Evolutionary conservation across 2,888 invertebrate species (phyloP), one percentile per base, ranked within the genome.

Genomic region (Ommatoiulus sabulosus): DNA sequence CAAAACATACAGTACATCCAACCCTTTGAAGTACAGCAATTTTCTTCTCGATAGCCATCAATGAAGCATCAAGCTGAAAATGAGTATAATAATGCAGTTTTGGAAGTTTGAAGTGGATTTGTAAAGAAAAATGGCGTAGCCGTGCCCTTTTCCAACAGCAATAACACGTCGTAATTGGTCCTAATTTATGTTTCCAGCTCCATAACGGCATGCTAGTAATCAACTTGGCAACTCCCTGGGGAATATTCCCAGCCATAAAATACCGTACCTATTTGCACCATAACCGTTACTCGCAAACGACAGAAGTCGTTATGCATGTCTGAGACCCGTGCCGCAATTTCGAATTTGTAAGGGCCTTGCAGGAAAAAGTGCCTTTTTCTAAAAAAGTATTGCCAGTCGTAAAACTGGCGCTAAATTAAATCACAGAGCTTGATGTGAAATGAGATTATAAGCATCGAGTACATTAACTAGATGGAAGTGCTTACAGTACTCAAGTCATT

Each of bases 11-110:
- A n/a, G n/a, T n/a, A n/a, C n/a, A n/a, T n/a, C 52, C 52, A 52
- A 52, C 8, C 15, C 15, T 63, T 52, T 8, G 15, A 4, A 52
- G 2, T 3, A 15, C 52, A 3, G 52, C 52, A 8, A 52, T 63
- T 63, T 63, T n/a, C n/a, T 63, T 17, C 63, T 63, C n/a, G 20
- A n/a, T 63, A 7, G 20, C 63, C n/a, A 63, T 63, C 63, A 63
- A n/a, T n/a, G 63, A 63, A 63, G n/a, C 63, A 63, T 63, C n/a
- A 63, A 63, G n/a, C n/a, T 63, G 63, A 63, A 63, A 63, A 63
- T 7, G 63, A 17, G n/a, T 63, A 20, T 7, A n/a, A n/a, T n/a
- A n/a, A 63, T 63, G 63, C n/a, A 63, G 63, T 63, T 6, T 52
- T n/a, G 63, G 3, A 63, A 63, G 63, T 63, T 63, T 63, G n/a